phyloP scores from a whole-genome alignment of 2,888 invertebrate genomes.

The Diadromus collaris region DNA sequence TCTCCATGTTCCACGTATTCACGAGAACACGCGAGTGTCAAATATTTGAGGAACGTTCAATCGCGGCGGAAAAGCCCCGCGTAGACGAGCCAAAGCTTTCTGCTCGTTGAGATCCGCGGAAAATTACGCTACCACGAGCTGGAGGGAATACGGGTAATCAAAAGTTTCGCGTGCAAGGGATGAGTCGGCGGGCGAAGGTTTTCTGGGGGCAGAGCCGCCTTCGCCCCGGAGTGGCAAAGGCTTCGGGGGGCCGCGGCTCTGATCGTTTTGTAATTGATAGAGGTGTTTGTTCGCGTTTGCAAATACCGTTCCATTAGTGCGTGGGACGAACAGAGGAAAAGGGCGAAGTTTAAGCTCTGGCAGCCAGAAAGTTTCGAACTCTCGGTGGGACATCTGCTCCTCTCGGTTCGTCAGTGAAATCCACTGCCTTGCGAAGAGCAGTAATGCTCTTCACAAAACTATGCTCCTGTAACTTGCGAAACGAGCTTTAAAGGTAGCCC shows the following conservation, averaged over 20 bases:
- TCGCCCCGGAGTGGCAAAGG: constrained; percentile 21
- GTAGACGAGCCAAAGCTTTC: constrained; percentile 22
- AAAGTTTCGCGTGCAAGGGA: constrained; percentile 69
- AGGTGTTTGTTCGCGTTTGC: constrained; percentile 75
- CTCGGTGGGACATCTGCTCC: constrained; percentile 32
- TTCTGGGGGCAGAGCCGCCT: constrained; percentile 51
- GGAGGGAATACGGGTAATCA: constrained; percentile 77
- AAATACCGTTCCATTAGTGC: constrained; percentile 74
- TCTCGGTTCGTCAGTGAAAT: neutral
- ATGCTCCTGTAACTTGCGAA: neutral
- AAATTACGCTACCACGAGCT: constrained; percentile 63
- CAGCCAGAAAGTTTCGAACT: constrained; percentile 54
- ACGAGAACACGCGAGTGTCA: constrained; percentile 67
- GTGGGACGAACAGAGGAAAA: constrained; percentile 27
- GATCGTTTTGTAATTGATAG: constrained; percentile 76
- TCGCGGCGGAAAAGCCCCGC: constrained; percentile 52
- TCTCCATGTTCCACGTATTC: constrained; percentile 43
- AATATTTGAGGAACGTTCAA: constrained; percentile 71
- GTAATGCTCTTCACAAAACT: neutral
- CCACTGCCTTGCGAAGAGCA: neutral
- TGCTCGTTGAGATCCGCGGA: constrained; percentile 24
- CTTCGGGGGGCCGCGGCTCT: constrained; percentile 52
- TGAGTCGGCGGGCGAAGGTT: constrained; percentile 41
- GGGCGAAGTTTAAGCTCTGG: constrained; percentile 36
- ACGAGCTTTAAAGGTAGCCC: neutral